Percentiles rank a stretch among this genome's conserved stretches.
Evolutionary conservation across 2,797 vertebrate genomes (phyloP).

Genomic region (Pangasius mekongensis): DNA sequence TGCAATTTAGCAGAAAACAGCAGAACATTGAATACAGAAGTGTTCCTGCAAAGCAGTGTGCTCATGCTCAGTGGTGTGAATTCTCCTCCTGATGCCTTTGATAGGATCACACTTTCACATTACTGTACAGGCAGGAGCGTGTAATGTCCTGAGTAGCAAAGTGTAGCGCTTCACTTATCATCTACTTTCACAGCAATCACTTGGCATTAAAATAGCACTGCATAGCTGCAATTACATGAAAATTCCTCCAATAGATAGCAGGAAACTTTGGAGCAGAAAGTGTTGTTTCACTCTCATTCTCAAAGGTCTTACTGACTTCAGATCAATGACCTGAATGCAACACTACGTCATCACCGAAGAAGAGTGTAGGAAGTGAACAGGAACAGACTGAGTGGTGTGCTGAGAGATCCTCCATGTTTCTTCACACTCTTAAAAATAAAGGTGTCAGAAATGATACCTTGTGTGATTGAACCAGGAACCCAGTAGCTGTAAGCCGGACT

Average conservation of each 20-base stretch:
- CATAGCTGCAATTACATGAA: constrained; percentile 42
- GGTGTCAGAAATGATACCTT: background rate
- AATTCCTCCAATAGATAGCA: constrained; percentile 38
- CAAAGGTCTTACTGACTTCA: constrained; percentile 11
- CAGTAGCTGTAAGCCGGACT: no score
- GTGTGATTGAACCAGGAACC: background rate
- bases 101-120: constrained; percentile 56
- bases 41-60: constrained; percentile 30
- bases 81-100: constrained; percentile 30
- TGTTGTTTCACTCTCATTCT: background rate
- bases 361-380: background rate
- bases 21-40: constrained; percentile 21
- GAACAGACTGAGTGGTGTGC: background rate
- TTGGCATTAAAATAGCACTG: constrained; percentile 47
- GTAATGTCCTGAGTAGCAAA: constrained; percentile 51
- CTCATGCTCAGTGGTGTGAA: constrained; percentile 23
- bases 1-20: constrained; percentile 29
- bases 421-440: background rate
- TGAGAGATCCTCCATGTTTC: constrained; percentile 1
- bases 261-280: background rate
- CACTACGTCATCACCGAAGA: background rate
- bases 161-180: constrained; percentile 53
- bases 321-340: constrained; percentile 10
- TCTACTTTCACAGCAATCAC: constrained; percentile 58
- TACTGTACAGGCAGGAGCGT: constrained; percentile 47